Evolutionary conservation across 2,888 invertebrate genomes (phyloP).

Genomic region (Cephus spinipes): DNA sequence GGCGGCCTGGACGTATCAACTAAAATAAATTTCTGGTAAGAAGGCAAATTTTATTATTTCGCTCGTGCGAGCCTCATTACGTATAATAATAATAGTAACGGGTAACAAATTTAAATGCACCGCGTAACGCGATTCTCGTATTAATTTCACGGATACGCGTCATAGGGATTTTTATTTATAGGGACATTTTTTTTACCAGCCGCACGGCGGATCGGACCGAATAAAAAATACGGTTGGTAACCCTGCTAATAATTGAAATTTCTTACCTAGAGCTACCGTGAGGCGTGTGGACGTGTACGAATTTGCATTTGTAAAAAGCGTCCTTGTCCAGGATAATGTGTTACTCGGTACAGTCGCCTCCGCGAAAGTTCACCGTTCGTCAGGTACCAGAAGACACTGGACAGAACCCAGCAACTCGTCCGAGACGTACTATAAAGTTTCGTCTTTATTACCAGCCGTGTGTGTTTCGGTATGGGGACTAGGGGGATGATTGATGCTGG

Average conservation of each 20-base stretch:
- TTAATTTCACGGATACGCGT: not conserved
- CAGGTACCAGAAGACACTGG: not conserved
- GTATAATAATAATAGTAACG: not conserved
- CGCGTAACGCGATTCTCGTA: not conserved
- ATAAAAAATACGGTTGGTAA: not conserved
- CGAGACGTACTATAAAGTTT: conserved; percentile 39
- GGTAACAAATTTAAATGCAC: not conserved
- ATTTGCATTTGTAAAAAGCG: conserved; percentile 44
- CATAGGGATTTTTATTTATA: not conserved
- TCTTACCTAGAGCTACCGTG: conserved; percentile 31
- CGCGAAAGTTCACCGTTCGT: conserved; percentile 24
- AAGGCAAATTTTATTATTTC: not conserved
- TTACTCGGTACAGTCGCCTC: conserved; percentile 40
- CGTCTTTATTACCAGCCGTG: conserved; percentile 51
- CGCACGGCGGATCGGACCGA: not conserved
- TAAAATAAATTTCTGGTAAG: not conserved
- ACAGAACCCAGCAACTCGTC: conserved; percentile 12
- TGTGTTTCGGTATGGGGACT: conserved; percentile 14
- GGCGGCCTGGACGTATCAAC: not conserved
- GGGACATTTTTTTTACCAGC: not conserved
- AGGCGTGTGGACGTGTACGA: conserved; percentile 28
- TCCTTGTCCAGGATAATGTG: conserved; percentile 39
- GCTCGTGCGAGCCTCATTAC: not conserved
- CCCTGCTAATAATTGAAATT: conserved; percentile 28
- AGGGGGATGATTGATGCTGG: conserved; percentile 45